Percentiles rank a stretch among this genome's conserved stretches.
Conservation (phyloP, 2,888 invertebrate genomes). For the Tipula helvola region DNA sequence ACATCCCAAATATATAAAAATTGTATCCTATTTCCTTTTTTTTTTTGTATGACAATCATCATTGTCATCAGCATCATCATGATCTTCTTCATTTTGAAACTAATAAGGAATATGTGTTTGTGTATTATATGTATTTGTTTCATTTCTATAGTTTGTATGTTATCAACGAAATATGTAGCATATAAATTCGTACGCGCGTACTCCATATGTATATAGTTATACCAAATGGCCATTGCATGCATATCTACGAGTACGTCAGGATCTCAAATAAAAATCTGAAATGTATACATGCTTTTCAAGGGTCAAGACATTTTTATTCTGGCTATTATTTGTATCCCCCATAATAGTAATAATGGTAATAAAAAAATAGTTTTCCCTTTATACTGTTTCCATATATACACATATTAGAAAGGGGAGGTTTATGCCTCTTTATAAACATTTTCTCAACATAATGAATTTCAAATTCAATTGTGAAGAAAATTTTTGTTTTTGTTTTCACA, state of each 20-base stretch:
- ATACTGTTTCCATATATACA: background rate
- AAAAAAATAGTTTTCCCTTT: background rate
- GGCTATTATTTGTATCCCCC: background rate
- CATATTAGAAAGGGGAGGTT: background rate
- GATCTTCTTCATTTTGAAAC: background rate
- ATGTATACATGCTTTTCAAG: background rate
- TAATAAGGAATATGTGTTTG: background rate
- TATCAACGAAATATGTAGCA: background rate
- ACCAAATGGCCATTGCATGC: background rate
- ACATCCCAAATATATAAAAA: background rate
- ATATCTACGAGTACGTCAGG: background rate
- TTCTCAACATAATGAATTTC: background rate
- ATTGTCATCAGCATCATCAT: background rate
- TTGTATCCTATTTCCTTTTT: background rate
- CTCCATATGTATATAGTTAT: background rate
- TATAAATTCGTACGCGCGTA: too few species aligned
- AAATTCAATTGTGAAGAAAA: background rate
- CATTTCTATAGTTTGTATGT: background rate
- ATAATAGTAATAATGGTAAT: background rate
- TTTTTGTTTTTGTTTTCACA: background rate
- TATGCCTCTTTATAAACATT: too few species aligned
- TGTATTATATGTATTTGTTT: background rate
- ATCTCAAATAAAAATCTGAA: background rate
- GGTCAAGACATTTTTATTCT: background rate
- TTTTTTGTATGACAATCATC: background rate